phyloP scores from a whole-genome alignment of 2,797 vertebrate species.

The Alosa sapidissima region DNA sequence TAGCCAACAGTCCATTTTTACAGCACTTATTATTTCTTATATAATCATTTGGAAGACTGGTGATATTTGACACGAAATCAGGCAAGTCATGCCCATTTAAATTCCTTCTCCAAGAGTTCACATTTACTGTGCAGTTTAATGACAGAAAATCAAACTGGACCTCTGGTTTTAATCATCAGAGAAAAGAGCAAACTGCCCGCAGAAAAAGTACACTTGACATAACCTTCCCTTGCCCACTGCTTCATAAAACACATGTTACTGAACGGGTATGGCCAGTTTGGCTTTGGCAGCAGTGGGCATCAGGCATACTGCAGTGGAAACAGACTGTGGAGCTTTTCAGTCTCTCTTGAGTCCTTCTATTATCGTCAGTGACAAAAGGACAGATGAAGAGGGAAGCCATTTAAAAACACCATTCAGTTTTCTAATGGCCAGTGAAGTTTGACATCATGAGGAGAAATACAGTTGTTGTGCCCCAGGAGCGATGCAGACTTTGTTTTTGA shows the following conservation, averaged over 20 bases:
- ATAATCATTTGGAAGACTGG: neutral
- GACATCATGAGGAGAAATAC: neutral
- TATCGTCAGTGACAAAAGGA: neutral
- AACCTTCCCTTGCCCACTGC: neutral
- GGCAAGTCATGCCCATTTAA: neutral
- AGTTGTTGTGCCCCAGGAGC: neutral
- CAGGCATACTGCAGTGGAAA: neutral
- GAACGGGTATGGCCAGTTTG: neutral
- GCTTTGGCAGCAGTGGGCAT: neutral
- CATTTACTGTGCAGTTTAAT: neutral
- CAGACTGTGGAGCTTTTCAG: constrained; percentile 5
- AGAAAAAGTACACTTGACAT: constrained; percentile 11
- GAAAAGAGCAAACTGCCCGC: neutral
- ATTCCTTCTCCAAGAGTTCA: neutral
- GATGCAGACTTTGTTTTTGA: neutral
- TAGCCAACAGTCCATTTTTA: neutral
- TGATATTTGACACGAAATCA: neutral
- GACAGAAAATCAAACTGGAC: constrained; percentile 12
- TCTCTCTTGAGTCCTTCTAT: neutral
- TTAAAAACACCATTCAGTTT: neutral
- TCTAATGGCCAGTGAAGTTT: neutral
- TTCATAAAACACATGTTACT: constrained; percentile 17
- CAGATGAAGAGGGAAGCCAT: neutral
- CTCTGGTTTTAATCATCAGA: constrained; percentile 4
- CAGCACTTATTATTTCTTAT: neutral